A percentile compares a stretch with the other conserved stretches of the same genome.
Conservation (phyloP, 2,113 vertebrate genomes). For the Aspiorhynchus laticeps region DNA sequence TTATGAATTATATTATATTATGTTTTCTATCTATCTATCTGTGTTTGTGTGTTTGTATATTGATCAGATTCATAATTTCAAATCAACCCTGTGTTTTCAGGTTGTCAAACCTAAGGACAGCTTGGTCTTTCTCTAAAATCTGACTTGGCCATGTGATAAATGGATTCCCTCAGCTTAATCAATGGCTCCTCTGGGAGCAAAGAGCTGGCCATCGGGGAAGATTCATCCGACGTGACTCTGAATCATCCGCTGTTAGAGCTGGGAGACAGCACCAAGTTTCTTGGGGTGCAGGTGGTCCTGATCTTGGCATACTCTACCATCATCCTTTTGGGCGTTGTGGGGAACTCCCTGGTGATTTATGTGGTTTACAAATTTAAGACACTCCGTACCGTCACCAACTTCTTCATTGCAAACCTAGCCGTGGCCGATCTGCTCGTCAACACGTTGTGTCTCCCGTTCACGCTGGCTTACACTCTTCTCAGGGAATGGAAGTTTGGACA, state of each 20-base stretch:
- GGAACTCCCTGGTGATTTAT: slow-evolving; percentile 92
- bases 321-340: slow-evolving; percentile 88
- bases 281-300: slow-evolving; percentile 86
- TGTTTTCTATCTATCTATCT: background rate
- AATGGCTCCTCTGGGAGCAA: slow-evolving; percentile 44
- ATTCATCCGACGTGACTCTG: slow-evolving; percentile 52
- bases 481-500: slow-evolving; percentile 90
- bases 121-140: slow-evolving; percentile 27
- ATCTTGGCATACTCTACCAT: slow-evolving; percentile 91
- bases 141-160: slow-evolving; percentile 40
- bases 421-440: slow-evolving; percentile 92
- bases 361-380: slow-evolving; percentile 90
- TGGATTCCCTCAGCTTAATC: slow-evolving; percentile 42
- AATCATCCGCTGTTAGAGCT: slow-evolving; percentile 66
- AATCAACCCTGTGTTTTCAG: background rate
- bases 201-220: background rate
- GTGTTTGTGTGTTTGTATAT: background rate
- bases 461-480: slow-evolving; percentile 86
- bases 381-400: slow-evolving; percentile 92
- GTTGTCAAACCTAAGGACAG: slow-evolving; percentile 10
- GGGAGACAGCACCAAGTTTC: slow-evolving; percentile 86
- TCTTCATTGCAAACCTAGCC: slow-evolving; percentile 92
- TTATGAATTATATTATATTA: background rate
- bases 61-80: background rate
- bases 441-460: slow-evolving; percentile 90